These are phyloP conservation scores for Sebastes oblongus DNA, from an alignment of 2,797 vertebrate species.

Conservation along the genomic window DNA sequence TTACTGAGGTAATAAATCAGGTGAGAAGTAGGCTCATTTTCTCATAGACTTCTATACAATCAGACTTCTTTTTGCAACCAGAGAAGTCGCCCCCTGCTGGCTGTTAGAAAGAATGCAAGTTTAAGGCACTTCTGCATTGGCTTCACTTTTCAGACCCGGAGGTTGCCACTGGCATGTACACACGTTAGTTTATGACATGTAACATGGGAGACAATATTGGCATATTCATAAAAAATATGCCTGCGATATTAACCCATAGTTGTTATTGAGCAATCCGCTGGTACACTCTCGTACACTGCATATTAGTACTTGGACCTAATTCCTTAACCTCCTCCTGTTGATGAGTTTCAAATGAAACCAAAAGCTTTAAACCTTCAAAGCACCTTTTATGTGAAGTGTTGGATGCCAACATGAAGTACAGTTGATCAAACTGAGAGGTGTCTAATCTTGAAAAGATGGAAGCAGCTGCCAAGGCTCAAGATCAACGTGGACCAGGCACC, in stretches of 20 bases:
- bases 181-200: not conserved
- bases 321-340: too few species aligned
- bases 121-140: not conserved
- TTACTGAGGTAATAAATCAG: too few species aligned
- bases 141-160: not conserved
- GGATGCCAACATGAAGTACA: not conserved
- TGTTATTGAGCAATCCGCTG: not conserved
- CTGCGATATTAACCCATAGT: not conserved
- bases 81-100: not conserved
- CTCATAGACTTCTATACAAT: not conserved
- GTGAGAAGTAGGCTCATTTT: not conserved
- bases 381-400: not conserved
- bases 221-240: not conserved
- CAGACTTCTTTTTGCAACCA: not conserved
- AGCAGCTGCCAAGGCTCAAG: not conserved
- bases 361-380: not conserved
- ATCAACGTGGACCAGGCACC: not conserved
- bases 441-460: not conserved
- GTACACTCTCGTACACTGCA: not conserved
- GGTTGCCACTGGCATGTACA: too few species aligned
- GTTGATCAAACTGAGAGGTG: not conserved
- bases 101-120: rapidly evolving
- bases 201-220: not conserved
- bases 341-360: not conserved
- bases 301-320: rapidly evolving